Base-by-base conservation (phyloP, 2,888 invertebrate genomes). In the Clistopyga incitator region DNA sequence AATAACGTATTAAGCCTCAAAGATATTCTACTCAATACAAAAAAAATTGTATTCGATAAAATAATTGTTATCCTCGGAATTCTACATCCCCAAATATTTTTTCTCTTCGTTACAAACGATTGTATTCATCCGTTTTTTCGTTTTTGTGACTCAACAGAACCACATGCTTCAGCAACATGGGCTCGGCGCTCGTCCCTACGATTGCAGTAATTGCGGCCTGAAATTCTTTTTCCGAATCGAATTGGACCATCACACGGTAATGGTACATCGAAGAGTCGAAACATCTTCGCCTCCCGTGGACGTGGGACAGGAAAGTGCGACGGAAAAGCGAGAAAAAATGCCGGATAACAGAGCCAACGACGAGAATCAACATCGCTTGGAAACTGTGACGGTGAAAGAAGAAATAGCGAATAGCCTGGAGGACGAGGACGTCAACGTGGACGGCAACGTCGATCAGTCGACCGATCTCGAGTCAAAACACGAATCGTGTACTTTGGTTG, bases 151-250 rank as follows among this genome's bases (percentile, higher is more conserved):
- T 45, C 61, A 80, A 11, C 96, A 98, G 90, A 95, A 95, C 72
- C 98, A 98, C 93, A 96, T 98, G 92, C 94, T 96, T 0, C 91
- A 92, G 59, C 96, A 97, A 86, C 98, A 98, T 91, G 97, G 98
- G 0, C 93, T 96, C 1, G 96, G 96, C 13, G 96, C 97, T 1
- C 95, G 97, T 23, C 98, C 97, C 0, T 98, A 98, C 92, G 97
- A 97, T 91, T 99, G 98, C 91, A 95, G 95, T 13, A 95, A 96
- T 18, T 98, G 98, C 91, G 96, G 96, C 0, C 95, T 97, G 85
- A 97, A 97, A 88, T 99, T 98, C 94, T 98, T 97, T 94, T 98
- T 98, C 94, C 95, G 97, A 45, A 97, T 98, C 0, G 98, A 99
- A 92, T 93, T 98, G 3, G 98, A 98, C 88, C 98, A 98, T 92